Evolutionary conservation across 2,113 vertebrate species (phyloP).

Genomic region (Brienomyrus longianalis): DNA sequence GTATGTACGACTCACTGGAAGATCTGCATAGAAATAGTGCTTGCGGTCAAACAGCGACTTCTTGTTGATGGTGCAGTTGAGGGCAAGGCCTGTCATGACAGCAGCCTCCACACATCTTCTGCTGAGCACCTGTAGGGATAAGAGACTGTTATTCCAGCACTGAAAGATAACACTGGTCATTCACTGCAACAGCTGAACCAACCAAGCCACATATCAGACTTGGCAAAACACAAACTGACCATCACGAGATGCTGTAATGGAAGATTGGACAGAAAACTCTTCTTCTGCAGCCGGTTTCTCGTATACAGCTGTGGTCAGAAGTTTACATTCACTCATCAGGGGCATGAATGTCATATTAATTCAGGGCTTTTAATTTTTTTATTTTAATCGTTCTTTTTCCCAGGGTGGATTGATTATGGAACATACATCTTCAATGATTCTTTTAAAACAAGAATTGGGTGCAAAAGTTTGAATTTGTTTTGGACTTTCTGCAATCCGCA

Average conservation of each 20-base stretch:
- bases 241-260: neutral
- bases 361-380: too few species aligned
- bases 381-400: too few species aligned
- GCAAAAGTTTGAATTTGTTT: too few species aligned
- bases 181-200: neutral
- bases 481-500: too few species aligned
- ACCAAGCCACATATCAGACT: neutral
- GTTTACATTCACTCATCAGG: too few species aligned
- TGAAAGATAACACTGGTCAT: neutral
- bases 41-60: slow-evolving; percentile 96
- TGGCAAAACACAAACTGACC: neutral
- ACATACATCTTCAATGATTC: too few species aligned
- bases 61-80: slow-evolving; percentile 86
- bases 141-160: neutral
- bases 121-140: slow-evolving; percentile 78
- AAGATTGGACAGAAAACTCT: neutral
- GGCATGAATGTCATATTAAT: too few species aligned
- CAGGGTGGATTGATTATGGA: too few species aligned
- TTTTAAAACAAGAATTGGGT: too few species aligned
- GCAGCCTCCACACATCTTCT: slow-evolving; percentile 90
- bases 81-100: slow-evolving; percentile 86
- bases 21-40: slow-evolving; percentile 97
- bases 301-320: neutral
- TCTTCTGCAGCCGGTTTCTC: neutral
- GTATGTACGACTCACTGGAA: slow-evolving; percentile 76